Evolutionary conservation across 2,113 vertebrate genomes (phyloP).

Genomic region (Thymallus thymallus): DNA sequence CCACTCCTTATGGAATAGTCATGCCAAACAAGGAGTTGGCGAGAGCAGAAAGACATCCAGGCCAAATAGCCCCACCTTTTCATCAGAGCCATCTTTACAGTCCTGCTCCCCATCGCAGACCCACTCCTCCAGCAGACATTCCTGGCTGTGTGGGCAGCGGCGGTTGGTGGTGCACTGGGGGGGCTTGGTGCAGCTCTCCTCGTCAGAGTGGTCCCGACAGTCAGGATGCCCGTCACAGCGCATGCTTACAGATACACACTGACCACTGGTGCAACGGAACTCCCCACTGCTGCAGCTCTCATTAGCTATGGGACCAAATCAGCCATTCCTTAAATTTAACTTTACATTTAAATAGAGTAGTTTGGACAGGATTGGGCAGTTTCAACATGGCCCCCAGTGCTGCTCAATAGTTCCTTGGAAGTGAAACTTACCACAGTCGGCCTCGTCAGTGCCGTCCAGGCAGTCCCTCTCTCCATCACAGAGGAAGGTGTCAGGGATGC

Average conservation of each 20-base stretch:
- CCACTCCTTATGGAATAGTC: no score
- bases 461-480: constrained; percentile 86
- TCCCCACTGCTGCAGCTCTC: constrained; percentile 64
- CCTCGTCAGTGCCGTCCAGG: constrained; percentile 77
- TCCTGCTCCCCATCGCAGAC: constrained; percentile 81
- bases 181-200: constrained; percentile 70
- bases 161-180: constrained; percentile 71
- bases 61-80: constrained; percentile 73
- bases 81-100: constrained; percentile 84
- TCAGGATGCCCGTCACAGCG: constrained; percentile 82
- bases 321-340: no score
- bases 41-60: no score
- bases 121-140: constrained; percentile 84
- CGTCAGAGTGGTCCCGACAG: constrained; percentile 84
- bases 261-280: constrained; percentile 79
- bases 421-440: constrained; percentile 72
- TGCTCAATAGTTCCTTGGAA: background rate
- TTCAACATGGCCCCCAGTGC: accelerated
- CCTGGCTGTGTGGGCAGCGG: constrained; percentile 72
- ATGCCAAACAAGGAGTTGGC: no score
- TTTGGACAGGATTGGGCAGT: no score
- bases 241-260: constrained; percentile 77
- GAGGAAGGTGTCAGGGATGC: constrained; percentile 78
- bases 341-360: no score
- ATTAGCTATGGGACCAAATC: constrained; percentile 41